Percentiles rank a stretch among this genome's conserved stretches.
Evolutionary conservation across 2,888 invertebrate genomes (phyloP).

Genomic region (Epirrhoe alternata): DNA sequence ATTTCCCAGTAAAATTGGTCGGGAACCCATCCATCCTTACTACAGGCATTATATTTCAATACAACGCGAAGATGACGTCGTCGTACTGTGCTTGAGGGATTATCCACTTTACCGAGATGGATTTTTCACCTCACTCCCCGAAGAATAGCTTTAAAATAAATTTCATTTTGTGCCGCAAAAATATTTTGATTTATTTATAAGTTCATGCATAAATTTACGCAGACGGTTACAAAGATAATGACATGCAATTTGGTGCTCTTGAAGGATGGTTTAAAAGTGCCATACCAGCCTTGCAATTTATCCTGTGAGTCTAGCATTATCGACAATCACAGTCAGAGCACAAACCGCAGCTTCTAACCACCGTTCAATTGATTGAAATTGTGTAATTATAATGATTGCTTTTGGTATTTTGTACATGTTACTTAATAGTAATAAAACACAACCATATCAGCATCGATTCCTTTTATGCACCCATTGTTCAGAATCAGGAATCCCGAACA

Average conservation of each 20-base stretch:
- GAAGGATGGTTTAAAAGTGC: slow-evolving; percentile 25
- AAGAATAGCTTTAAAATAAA: slow-evolving; percentile 48
- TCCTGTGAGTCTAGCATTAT: slow-evolving; percentile 23
- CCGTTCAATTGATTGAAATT: slow-evolving; percentile 4
- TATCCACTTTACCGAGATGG: slow-evolving; percentile 70
- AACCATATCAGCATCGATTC: slow-evolving; percentile 5
- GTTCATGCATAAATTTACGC: slow-evolving; percentile 24
- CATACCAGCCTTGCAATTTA: slow-evolving; percentile 26
- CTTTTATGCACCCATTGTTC: slow-evolving; percentile 13
- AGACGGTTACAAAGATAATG: slow-evolving; percentile 30
- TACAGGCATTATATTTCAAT: slow-evolving; percentile 52
- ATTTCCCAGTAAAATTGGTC: slow-evolving; percentile 35
- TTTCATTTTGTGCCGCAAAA: slow-evolving; percentile 46
- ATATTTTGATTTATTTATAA: slow-evolving; percentile 42
- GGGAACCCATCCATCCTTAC: slow-evolving; percentile 34
- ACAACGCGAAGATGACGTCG: slow-evolving; percentile 51
- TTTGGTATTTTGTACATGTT: too few species aligned
- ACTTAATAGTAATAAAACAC: not conserved
- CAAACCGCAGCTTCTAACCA: not conserved
- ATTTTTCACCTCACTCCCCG: slow-evolving; percentile 57
- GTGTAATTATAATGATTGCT: not conserved
- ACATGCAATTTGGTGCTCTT: slow-evolving; percentile 25
- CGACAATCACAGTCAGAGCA: slow-evolving; percentile 20
- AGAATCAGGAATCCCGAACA: not conserved
- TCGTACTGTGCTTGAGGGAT: slow-evolving; percentile 63